phyloP scores from a whole-genome alignment of 2,888 invertebrate genomes.

The Cylindroiulus punctatus region DNA sequence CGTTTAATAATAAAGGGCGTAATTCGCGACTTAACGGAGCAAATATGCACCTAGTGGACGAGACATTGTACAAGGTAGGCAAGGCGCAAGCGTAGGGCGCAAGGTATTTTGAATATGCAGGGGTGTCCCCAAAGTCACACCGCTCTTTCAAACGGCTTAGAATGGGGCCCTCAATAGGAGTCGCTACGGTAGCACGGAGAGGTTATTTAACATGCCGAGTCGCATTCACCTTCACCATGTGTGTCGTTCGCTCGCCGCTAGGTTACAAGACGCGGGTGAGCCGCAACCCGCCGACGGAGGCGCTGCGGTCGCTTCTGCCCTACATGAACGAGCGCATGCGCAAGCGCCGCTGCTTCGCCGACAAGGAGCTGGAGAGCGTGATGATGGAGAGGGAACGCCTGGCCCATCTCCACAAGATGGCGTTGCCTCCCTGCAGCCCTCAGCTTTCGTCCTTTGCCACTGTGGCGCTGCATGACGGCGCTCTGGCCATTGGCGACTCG shows the following conservation, averaged over 20 bases:
- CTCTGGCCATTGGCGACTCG: neutral
- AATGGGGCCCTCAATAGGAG: no score
- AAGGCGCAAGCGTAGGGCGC: neutral
- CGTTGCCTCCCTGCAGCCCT: slow-evolving; percentile 25
- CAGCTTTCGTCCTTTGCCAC: slow-evolving; percentile 6
- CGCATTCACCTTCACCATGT: neutral
- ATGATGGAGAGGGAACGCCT: slow-evolving; percentile 64
- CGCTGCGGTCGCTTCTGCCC: slow-evolving; percentile 62
- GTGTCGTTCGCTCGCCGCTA: slow-evolving; percentile 58
- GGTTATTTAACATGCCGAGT: no score
- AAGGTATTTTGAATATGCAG: no score
- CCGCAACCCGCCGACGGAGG: slow-evolving; percentile 62
- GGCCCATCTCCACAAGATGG: slow-evolving; percentile 58
- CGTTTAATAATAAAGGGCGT: no score
- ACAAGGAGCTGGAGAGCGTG: slow-evolving; percentile 66
- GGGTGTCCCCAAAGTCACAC: no score
- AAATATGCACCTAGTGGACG: no score
- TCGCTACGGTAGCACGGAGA: no score
- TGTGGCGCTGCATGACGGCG: neutral
- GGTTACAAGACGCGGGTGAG: slow-evolving; percentile 63
- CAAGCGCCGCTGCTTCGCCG: slow-evolving; percentile 69
- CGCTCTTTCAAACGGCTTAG: no score
- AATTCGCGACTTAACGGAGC: no score
- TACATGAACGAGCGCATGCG: slow-evolving; percentile 71
- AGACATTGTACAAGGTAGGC: no score